Conservation (phyloP, 2,113 vertebrate species). For the Corapipo altera region DNA sequence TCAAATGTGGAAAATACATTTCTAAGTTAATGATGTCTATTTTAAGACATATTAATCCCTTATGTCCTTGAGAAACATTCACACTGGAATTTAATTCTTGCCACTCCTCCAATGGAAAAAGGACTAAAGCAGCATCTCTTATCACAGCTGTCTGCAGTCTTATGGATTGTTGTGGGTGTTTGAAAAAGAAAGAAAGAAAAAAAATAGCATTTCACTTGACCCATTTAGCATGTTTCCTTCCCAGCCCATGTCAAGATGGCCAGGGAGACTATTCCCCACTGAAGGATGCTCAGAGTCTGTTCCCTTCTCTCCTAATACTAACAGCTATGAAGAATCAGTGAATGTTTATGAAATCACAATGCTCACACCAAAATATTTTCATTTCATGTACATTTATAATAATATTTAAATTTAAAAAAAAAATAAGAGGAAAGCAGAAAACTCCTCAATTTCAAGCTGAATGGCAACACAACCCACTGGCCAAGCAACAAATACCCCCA, state of each 20-base stretch:
- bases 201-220: neutral
- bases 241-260: neutral
- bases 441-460: neutral
- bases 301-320: neutral
- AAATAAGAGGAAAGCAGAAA: neutral
- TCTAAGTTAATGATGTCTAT: neutral
- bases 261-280: neutral
- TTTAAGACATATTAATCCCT: constrained; percentile 23
- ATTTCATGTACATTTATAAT: neutral
- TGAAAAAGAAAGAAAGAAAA: neutral
- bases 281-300: neutral
- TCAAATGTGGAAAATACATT: neutral
- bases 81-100: constrained; percentile 1
- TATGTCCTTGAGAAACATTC: neutral
- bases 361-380: neutral
- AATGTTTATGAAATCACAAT: neutral
- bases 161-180: neutral
- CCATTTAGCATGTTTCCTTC: neutral
- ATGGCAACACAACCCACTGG: neutral
- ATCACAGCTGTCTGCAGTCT: neutral
- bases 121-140: neutral
- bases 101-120: neutral
- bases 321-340: neutral
- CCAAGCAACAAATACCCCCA: neutral
- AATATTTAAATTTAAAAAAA: neutral